Conservation (phyloP, 2,888 invertebrate species). For the Smittia aterrima region DNA sequence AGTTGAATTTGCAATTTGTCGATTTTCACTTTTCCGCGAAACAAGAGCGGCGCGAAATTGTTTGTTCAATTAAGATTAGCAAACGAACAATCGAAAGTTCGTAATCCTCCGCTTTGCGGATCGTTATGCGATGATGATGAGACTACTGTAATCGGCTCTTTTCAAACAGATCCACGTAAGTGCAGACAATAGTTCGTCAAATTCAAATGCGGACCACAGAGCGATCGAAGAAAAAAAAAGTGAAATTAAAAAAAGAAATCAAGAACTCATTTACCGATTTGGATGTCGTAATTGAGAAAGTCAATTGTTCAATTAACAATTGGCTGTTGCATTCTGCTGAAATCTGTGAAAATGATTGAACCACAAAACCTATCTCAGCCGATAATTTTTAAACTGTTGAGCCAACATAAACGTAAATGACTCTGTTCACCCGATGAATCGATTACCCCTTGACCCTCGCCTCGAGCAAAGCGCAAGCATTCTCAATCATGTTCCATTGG, state of each 20-base stretch:
- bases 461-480: neutral
- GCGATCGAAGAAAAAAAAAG: neutral
- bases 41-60: neutral
- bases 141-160: neutral
- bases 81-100: constrained; percentile 6
- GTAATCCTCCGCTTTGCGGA: neutral
- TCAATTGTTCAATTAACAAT: constrained; percentile 12
- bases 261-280: neutral
- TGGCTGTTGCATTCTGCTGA: neutral
- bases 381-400: too few relatives aligned
- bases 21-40: neutral
- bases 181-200: neutral
- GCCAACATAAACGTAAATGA: too few relatives aligned
- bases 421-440: neutral
- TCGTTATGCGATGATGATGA: neutral
- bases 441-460: constrained; percentile 20
- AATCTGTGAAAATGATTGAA: neutral
- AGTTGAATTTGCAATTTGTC: neutral
- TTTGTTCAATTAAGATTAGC: neutral
- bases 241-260: constrained; percentile 4
- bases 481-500: neutral
- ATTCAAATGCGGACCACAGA: neutral
- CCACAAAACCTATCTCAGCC: neutral
- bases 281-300: constrained; percentile 20
- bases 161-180: neutral